Base-by-base conservation (phyloP, 2,888 invertebrate genomes). In the Horisme vitalbata region DNA sequence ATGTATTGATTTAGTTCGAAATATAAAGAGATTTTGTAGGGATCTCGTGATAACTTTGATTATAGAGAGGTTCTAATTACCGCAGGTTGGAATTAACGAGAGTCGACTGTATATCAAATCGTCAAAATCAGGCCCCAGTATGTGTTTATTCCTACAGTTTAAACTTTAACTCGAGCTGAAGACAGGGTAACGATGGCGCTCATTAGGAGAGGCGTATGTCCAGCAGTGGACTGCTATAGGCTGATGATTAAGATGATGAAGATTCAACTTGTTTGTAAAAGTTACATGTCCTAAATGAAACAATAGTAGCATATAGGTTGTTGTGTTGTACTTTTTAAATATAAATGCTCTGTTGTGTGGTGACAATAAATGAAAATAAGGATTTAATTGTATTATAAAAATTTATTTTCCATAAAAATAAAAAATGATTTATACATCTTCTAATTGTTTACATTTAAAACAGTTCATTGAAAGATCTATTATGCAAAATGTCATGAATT, bases 371-470 rank as follows among this genome's bases (percentile, higher is more conserved):
- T 48, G 41, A 55, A 54, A 48, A 30, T 14, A 39, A 5, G 18
- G 18, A 18, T 18, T 1, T 9, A 1, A 33, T 55, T 32, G 63
- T 65, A 68, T 62, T 67, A 72, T 76, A 76, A 75, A 79, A 63
- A 75, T 75, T 78, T 74, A 69, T 75, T 74, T 61, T 64, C 57
- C 46, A 57, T 67, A 75, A 75, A 78, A 77, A 70, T 79, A 71
- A 80, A 81, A 82, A 81, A 60, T 70, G 75, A 76, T 79, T 79
- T 82, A 68, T 79, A 83, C 82, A 84, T 71, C 78, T 54, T 49
- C 28, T 31, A 48, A 61, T 63, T 56, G 45, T 59, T 66, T 67
- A 61, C 45, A 61, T 55, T 47, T 36, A 52, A 55, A 45, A 53
- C 32, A 48, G n/a, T n/a, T n/a, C n/a, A n/a, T n/a, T 50, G 43